Base-by-base conservation (phyloP, 2,888 invertebrate species). In the Lycia hirtaria region DNA sequence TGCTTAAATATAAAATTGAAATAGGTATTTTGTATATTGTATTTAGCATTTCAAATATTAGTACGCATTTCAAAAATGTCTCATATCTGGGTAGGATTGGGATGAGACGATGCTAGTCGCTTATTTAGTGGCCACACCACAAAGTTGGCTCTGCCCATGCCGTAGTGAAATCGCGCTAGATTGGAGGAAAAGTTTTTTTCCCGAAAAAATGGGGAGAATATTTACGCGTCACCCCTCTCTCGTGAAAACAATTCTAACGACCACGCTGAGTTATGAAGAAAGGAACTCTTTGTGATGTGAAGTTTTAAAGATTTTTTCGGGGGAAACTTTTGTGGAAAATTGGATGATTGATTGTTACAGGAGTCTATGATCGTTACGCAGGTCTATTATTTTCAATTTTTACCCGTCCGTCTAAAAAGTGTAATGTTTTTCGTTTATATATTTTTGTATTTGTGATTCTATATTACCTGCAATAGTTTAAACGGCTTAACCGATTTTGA, bases 251-350 rank as follows among this genome's bases (percentile, higher is more conserved):
- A 41, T 51, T 26, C 24, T 12, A 22, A 12, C 24, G 33, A 33
- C 26, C n/a, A 20, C 35, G 17, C n/a, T 52, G 43, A 52, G 28
- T 52, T 52, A 52, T 52, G 35, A 14, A 9, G 9, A 19, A 14
- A 12, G 10, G 28, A 44, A 26, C 15, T 52, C 24, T 32, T 41
- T 33, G 32, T 19, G 24, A 32, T 0, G 19, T n/a, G n/a, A 49
- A 14, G 28, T 30, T 28, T 30, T 10, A 28, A 28, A 15, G 10
- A 24, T 9, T 14, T 17, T 9, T 26, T 24, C 15, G 9, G 1
- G 14, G 14, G 14, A 6, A 40, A 24, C 1, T 14, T 14, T 20
- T 22, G 14, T n/a, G 20, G 9, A 26, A 7, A 22, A 35, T 35
- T 17, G n/a, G 35, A 9, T 6, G 5, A 32, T 32, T 32, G 6